Evolutionary conservation across 2,888 invertebrate genomes (phyloP), one percentile per base, ranked within the genome.

Genomic region (Leuctra nigra): DNA sequence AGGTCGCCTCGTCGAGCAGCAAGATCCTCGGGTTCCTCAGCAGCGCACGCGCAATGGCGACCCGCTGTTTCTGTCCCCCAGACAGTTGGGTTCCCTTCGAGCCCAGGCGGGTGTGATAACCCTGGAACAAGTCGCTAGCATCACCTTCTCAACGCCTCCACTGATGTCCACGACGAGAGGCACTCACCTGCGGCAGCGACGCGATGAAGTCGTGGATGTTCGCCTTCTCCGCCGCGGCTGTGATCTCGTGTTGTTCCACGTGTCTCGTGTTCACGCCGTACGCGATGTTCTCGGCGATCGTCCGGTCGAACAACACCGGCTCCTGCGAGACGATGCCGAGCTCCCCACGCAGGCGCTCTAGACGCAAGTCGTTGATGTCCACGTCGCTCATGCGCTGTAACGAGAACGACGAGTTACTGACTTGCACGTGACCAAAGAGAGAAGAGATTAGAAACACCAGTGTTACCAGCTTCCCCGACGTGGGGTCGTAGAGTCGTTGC

Each of bases 201-300:
- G 80, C 67, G 53, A 94, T 84, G 66, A 93, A 94, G 65, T 81
- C 83, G 68, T 94, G 93, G 64, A 93, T 91, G 66, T 93, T 94
- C 0, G 94, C 91, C 67, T 85, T 84, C 66, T 82, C 84, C 0
- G 91, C 88, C 0, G 88, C 87, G 18, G 79, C 76, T 1, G 91
- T 83, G 50, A 94, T 80, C 68, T 92, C 91, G 50, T 82, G 80
- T 72, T 81, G 80, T 1, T 75, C 66, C 0, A 87, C 81, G 0
- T 66, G 68, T n/a, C 85, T 73, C 0, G 75, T 72, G 68, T 90
- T 91, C 68, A 91, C 90, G 3, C 96, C 96, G 68, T 96, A 96
- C 0, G 89, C 87, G 63, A 97, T 95, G 71, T 97, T 97, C 63
- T 95, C 90, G 0, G 78, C 81, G 57, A 96, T 91, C 7, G 88